Evolutionary conservation across 2,113 vertebrate genomes (phyloP).

Genomic region (Scortum barcoo): DNA sequence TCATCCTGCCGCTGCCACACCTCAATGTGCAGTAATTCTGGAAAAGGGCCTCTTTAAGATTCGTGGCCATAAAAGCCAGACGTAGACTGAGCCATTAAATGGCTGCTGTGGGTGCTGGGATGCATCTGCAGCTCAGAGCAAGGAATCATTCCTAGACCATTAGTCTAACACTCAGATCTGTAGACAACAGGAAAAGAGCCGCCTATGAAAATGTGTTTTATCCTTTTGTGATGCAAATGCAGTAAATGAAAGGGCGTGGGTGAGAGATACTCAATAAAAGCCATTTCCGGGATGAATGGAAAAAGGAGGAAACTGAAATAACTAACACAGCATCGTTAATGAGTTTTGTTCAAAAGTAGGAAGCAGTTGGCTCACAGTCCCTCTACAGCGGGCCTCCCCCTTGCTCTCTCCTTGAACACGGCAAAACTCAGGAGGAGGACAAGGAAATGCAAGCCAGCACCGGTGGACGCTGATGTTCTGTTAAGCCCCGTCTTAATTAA

Average conservation of each 20-base stretch:
- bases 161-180: constrained; percentile 69
- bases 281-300: constrained; percentile 50
- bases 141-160: constrained; percentile 60
- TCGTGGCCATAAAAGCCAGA: constrained; percentile 71
- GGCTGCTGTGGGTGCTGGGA: constrained; percentile 77
- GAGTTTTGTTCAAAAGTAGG: constrained; percentile 46
- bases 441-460: constrained; percentile 48
- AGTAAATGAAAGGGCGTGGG: constrained; percentile 58
- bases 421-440: constrained; percentile 56
- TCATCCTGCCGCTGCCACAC: constrained; percentile 70
- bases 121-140: constrained; percentile 66
- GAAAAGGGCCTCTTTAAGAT: constrained; percentile 76
- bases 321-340: constrained; percentile 45
- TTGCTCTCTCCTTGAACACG: constrained; percentile 49
- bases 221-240: constrained; percentile 71
- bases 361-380: constrained; percentile 41
- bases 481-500: constrained; percentile 74
- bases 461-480: constrained; percentile 54
- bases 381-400: constrained; percentile 33
- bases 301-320: constrained; percentile 42
- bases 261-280: constrained; percentile 46
- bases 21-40: constrained; percentile 79
- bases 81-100: constrained; percentile 78
- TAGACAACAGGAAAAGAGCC: constrained; percentile 59
- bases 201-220: constrained; percentile 57